phyloP scores from a whole-genome alignment of 2,113 vertebrate genomes.

The Heptranchias perlo region DNA sequence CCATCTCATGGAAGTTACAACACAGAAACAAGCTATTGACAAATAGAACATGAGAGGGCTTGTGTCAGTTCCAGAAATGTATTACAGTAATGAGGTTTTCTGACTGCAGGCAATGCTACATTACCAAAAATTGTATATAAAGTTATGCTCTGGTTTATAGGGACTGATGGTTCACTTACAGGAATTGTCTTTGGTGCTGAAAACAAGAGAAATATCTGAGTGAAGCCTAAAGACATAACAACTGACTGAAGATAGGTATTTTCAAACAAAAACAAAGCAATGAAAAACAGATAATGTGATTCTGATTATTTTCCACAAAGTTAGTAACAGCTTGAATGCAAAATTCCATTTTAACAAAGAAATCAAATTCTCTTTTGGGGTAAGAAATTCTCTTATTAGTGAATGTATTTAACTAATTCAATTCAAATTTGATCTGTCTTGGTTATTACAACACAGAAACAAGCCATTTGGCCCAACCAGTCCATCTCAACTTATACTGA shows the following conservation, averaged over 20 bases:
- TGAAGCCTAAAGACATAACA: neutral
- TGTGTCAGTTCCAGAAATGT: too few species aligned
- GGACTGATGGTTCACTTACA: neutral
- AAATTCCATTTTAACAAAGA: too few species aligned
- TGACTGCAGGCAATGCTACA: too few species aligned
- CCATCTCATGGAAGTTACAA: too few species aligned
- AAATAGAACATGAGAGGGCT: too few species aligned
- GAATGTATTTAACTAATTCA: too few species aligned
- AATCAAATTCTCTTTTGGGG: too few species aligned
- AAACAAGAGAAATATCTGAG: neutral
- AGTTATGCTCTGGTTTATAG: neutral
- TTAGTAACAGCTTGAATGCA: too few species aligned
- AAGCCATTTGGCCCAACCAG: neutral
- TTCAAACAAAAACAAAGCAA: neutral
- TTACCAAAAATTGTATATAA: neutral
- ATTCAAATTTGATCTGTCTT: neutral
- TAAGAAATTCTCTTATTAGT: too few species aligned
- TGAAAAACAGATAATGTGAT: neutral
- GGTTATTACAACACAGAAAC: neutral
- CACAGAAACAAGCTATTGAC: too few species aligned
- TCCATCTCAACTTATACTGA: neutral
- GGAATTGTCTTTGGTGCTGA: neutral
- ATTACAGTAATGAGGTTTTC: too few species aligned
- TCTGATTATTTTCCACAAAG: neutral
- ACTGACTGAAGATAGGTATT: neutral